Evolutionary conservation across 2,797 vertebrate genomes (phyloP), one percentile per base, ranked within the genome.

Genomic region (Notamacropus eugenii): DNA sequence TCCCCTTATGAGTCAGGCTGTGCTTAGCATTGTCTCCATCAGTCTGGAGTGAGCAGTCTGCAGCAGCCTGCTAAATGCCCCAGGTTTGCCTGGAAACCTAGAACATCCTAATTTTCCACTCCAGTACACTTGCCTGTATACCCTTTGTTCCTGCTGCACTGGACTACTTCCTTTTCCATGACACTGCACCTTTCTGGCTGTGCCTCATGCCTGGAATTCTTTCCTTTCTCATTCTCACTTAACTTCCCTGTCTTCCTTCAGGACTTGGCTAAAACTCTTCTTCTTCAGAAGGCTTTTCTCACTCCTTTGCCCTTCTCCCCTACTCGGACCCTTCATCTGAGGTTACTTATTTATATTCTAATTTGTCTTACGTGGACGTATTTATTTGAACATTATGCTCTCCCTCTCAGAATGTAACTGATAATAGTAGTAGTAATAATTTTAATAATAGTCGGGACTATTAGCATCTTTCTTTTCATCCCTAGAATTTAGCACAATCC

Each of bases 311-410:
- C 29, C 58, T 54, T 91, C 55, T 34, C 34, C 6, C 55, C 55
- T 50, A 31, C 94, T 16, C 52, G 1, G 0, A 14, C 50, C 11
- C 92, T 90, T 92, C 92, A 34, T 95, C 93, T 28, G 57, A 93
- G 92, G 95, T 74, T 55, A 50, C 31, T 55, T 52, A 55, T 94
- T 82, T 90, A 96, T 57, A 93, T 91, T 46, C 55, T 59, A 93
- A 93, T 92, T 74, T 74, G 46, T 24, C n/a, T 40, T 22, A 74
- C 10, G 22, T 40, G 6, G 24, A 40, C 19, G 29, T 12, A 74
- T 34, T 62, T 74, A 40, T 74, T 74, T 74, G n/a, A 74, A 24
- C 16, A 40, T 74, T 74, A 2, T 40, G 16, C n/a, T n/a, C 52
- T 56, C 5, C 14, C 67, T 8, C 19, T 74, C 40, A 74, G 67